Base-by-base conservation (phyloP, 2,113 vertebrate genomes). In the Paedocypris sp. region DNA sequence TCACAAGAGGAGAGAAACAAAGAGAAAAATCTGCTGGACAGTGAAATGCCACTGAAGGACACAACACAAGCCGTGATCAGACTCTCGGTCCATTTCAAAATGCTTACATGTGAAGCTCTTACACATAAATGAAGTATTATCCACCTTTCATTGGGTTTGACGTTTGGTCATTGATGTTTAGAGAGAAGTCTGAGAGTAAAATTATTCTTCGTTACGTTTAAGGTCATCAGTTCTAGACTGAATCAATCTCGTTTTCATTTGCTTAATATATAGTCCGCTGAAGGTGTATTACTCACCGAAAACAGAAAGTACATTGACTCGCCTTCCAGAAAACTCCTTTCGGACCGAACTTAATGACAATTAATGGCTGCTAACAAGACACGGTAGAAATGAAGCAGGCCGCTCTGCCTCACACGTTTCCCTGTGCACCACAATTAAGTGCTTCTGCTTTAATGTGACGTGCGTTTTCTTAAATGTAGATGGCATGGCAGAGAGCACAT, bases 171-270 rank as follows among this genome's bases (percentile, higher is more conserved):
- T 32, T 57, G 42, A 35, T 4, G 35, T 42, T 39, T 28, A 73
- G 36, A 62, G 66, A 60, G 53, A 13, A 29, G 19, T 56, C 69
- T 69, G 65, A 63, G 64, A 35, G 53, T 47, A 72, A 66, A 73
- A 67, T 39, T 61, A 42, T 62, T 62, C 62, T 69, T 52, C 67
- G 72, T 72, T 79, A 79, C 38, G 35, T 72, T 72, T 66, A 43
- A 65, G 75, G 73, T 77, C 73, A 73, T 73, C 70, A 33, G 29
- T 51, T 51, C 26, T 49, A 59, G 31, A 20, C 53, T 26, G 60
- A 71, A 76, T 76, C 72, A 74, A 76, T 75, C 63, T 65, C 61
- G 63, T 60, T 76, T 76, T 76, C 54, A 76, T 76, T 78, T 71
- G 68, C 68, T 73, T 76, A 76, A 78, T 78, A 74, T 25, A 71